Evolutionary conservation across 2,113 vertebrate species (phyloP), one percentile per base, ranked within the genome.

Genomic region (Periophthalmus modestus): DNA sequence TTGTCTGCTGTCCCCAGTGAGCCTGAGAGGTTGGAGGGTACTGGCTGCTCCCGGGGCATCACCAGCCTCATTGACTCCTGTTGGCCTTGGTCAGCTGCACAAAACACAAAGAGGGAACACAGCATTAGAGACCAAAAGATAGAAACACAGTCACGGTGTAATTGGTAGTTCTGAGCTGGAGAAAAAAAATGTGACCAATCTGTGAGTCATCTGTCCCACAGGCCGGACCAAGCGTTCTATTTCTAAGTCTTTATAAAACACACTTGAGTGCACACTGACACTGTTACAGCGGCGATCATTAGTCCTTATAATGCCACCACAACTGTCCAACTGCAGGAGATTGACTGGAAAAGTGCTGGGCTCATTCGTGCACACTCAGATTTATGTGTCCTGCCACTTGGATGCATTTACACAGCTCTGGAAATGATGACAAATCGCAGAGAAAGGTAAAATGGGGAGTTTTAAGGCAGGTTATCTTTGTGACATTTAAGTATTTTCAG

Each of bases 61-160:
- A 67, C 48, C 57, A 4, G 75, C 28, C 62, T 82, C 18, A 75
- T 7, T 67, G 80, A 79, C 55, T 80, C 82, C 12, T 39, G 67
- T 67, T 58, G 75, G 65, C 63, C 77, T 70, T 72, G 74, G 15
- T 87, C 87, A 66, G 80, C 92, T 93, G 86, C 21, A 74, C 62
- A 52, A 50, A 57, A 83, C 1, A 79, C 10, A 80, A 2, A 81
- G 21, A 23, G 34, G 7, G 28, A 28, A 47, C 18, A 71, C 36
- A 19, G 23, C 21, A 55, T 46, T n/a, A 34, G 12, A 48, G 28
- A 59, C 36, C 33, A 16, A 68, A 34, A 71, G 16, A 59, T 46
- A 57, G 16, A 34, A 61, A 13, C 28, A 23, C 11, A 5, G 19
- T 39, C 59, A n/a, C 48, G 9, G 23, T 75, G 82, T 74, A 82